Evolutionary conservation across 1,140 invertebrate genomes (phyloP), one percentile per base, ranked within the genome.

Genomic region (Nymphalis io): DNA sequence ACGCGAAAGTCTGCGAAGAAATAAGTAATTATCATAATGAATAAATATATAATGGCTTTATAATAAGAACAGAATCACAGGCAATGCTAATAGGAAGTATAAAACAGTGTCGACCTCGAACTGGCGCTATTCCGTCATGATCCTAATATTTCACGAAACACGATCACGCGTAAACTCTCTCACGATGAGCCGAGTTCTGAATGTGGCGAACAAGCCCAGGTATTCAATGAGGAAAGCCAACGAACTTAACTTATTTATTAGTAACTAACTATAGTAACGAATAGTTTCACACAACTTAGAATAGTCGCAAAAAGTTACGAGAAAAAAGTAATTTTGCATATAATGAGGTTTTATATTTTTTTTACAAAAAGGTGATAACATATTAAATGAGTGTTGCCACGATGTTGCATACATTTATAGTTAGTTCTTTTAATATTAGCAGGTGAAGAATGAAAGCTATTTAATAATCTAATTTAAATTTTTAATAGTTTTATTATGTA

Each of bases 91-190:
- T 62, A 20, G 23, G 38, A 44, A 23, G 40, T 73, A 72, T 60
- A 38, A 65, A 72, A 53, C 63, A 69, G 61, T 73, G 70, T 74
- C 70, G 65, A 76, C 69, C 70, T 72, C 70, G 69, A 66, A 51
- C 42, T 59, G 58, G 64, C 44, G 46, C 58, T 68, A 68, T 76
- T 76, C 68, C 74, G 68, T 76, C 74, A 76, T 76, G 75, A 77
- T 67, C 62, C 68, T 76, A 76, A 73, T 75, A 75, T 75, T 75
- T 74, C 75, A 75, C 62, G 69, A 77, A 68, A 69, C 73, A 73
- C 70, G 73, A 78, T 73, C 73, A 73, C 68, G 73, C 70, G 64
- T 66, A 72, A 73, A 72, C 68, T 73, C 58, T 70, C 68, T 70
- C 72, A 75, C 70, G 73, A 68, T 64, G 57, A 48, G 65, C 44